Conservation (phyloP, 2,797 vertebrate genomes). For the Neosilurus mollespiculum region DNA sequence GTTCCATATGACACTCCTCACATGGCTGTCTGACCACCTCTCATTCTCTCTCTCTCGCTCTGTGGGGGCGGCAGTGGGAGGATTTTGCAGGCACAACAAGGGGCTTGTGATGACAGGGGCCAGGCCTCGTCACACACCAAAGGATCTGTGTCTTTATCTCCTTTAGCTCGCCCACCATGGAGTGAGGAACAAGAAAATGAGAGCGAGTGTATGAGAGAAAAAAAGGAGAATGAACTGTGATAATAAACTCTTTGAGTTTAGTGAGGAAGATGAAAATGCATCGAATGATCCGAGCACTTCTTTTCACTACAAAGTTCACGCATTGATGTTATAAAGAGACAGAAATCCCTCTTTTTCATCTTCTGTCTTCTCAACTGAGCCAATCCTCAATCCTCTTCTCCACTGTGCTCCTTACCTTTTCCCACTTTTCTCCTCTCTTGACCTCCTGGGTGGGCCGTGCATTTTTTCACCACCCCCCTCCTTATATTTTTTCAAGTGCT, state of each 20-base stretch:
- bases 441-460: constrained; percentile 74
- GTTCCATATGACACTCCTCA: constrained; percentile 93
- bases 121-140: constrained; percentile 66
- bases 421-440: constrained; percentile 33
- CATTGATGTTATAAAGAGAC: constrained; percentile 7
- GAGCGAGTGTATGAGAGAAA: not conserved
- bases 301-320: constrained; percentile 1
- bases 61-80: constrained; percentile 47
- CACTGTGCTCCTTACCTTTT: constrained; percentile 26
- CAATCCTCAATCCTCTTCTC: constrained; percentile 22
- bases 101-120: constrained; percentile 68
- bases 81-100: constrained; percentile 69
- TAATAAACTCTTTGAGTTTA: constrained; percentile 28
- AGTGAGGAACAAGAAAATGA: constrained; percentile 7
- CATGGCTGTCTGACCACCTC: constrained; percentile 77
- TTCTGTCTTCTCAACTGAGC: constrained; percentile 14
- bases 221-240: constrained; percentile 23
- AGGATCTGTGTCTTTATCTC: constrained; percentile 61
- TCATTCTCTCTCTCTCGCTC: constrained; percentile 40
- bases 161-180: constrained; percentile 40
- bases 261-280: not conserved
- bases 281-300: not conserved
- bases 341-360: constrained; percentile 8
- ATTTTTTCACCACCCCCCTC: constrained; percentile 45
- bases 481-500: constrained; percentile 62